These are phyloP conservation scores for Melopsittacus undulatus DNA, from an alignment of 2,797 vertebrate species.

Conservation along the genomic window DNA sequence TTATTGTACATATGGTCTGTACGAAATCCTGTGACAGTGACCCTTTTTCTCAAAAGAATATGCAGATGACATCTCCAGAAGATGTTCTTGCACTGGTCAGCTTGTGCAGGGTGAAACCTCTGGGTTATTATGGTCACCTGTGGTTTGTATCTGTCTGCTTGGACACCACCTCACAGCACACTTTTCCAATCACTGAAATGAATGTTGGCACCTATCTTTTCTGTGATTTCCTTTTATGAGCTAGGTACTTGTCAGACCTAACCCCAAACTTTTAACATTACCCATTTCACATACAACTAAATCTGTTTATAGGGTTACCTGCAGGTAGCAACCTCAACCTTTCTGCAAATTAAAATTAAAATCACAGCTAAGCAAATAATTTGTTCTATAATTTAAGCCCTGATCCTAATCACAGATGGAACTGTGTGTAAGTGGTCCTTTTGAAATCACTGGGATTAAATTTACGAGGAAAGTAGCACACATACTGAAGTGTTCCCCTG, in stretches of 20 bases:
- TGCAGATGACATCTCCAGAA: not conserved
- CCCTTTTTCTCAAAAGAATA: not conserved
- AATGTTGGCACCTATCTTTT: not conserved
- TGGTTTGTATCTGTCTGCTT: not conserved
- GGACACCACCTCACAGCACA: not conserved
- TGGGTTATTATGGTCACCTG: not conserved
- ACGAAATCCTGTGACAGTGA: not conserved
- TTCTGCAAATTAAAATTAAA: constrained; percentile 14
- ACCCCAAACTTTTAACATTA: not conserved
- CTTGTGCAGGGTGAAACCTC: not conserved
- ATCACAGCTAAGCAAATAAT: not conserved
- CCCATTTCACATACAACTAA: not conserved
- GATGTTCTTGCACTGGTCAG: not conserved
- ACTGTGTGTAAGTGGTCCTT: not conserved
- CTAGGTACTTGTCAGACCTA: not conserved
- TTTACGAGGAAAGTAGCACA: not conserved
- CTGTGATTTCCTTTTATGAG: not conserved
- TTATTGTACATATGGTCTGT: not conserved
- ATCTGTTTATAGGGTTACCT: not conserved
- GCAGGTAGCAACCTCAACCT: not conserved
- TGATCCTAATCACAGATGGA: not conserved
- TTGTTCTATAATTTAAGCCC: not conserved
- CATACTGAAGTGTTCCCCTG: not conserved
- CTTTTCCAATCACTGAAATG: not conserved
- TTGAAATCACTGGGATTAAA: not conserved